Percentiles rank a stretch among this genome's conserved stretches.
Evolutionary conservation across 2,797 vertebrate species (phyloP).

Genomic region (Myotis daubentonii): DNA sequence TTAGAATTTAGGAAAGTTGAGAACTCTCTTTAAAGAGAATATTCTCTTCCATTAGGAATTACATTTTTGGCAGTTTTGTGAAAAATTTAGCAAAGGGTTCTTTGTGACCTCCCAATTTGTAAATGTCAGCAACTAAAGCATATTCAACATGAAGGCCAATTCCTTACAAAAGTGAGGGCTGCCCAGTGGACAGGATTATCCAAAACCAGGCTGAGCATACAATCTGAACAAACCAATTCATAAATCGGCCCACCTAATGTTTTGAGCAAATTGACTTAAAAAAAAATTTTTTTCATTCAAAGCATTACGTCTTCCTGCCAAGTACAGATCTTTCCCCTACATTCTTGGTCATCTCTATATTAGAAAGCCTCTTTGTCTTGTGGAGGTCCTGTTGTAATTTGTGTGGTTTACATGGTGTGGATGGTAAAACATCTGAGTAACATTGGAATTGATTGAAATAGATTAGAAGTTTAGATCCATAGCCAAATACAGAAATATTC

Average conservation of each 20-base stretch:
- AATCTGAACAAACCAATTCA: neutral
- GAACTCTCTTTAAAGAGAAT: constrained; percentile 69
- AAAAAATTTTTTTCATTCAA: neutral
- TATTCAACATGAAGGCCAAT: neutral
- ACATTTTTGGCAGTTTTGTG: constrained; percentile 72
- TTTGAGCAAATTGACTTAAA: constrained; percentile 29
- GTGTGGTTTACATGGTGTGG: constrained; percentile 19
- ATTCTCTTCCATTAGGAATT: constrained; percentile 64
- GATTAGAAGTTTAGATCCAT: constrained; percentile 64
- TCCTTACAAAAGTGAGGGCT: neutral
- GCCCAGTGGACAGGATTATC: neutral
- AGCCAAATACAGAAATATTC: constrained; percentile 67
- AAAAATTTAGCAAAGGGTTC: constrained; percentile 70
- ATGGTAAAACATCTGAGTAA: constrained; percentile 57
- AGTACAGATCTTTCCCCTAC: neutral
- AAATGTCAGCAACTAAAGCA: constrained; percentile 30
- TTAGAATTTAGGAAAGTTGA: constrained; percentile 64
- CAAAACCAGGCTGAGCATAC: neutral
- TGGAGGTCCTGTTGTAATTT: constrained; percentile 56
- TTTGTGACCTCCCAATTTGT: constrained; percentile 61
- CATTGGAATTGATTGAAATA: constrained; percentile 64
- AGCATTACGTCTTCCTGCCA: constrained; percentile 27
- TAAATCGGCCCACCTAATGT: neutral
- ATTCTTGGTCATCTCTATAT: neutral
- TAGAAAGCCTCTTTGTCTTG: constrained; percentile 34